Conservation (phyloP, 2,797 vertebrate species). For the Linurgus olivaceus region DNA sequence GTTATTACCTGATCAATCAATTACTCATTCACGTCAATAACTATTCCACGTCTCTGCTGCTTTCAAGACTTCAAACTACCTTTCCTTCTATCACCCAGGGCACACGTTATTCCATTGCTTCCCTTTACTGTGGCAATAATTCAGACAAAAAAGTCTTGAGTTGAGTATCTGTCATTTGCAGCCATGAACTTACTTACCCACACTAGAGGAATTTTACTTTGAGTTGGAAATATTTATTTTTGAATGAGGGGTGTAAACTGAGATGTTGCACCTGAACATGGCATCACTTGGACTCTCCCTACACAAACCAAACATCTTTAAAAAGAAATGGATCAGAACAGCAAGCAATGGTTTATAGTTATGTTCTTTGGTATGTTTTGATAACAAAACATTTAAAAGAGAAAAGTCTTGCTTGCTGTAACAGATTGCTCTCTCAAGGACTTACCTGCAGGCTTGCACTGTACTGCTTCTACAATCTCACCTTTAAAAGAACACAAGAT, state of each 20-base stretch:
- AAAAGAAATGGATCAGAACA: not conserved
- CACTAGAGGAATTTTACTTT: not conserved
- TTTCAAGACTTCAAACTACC: constrained; percentile 15
- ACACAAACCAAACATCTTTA: not conserved
- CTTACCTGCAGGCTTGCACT: not conserved
- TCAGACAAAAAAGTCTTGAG: not conserved
- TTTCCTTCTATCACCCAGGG: not conserved
- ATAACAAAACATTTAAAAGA: not conserved
- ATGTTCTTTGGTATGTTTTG: not conserved
- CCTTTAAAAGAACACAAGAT: not conserved
- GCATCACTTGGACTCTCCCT: not conserved
- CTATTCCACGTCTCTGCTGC: constrained; percentile 3
- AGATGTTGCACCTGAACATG: not conserved
- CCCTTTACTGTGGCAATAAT: rapidly evolving
- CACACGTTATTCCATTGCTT: not conserved
- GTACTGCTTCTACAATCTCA: not conserved
- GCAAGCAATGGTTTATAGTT: not conserved
- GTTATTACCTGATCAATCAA: constrained; percentile 66
- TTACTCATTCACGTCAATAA: constrained; percentile 54
- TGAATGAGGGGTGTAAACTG: not conserved
- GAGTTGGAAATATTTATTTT: not conserved
- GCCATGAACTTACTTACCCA: not conserved
- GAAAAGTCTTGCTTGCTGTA: not conserved
- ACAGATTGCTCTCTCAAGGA: not conserved
- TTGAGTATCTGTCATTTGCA: not conserved